These are phyloP conservation scores for Aspidiotus destructor DNA, from an alignment of 2,888 invertebrate species.

Conservation along the genomic window DNA sequence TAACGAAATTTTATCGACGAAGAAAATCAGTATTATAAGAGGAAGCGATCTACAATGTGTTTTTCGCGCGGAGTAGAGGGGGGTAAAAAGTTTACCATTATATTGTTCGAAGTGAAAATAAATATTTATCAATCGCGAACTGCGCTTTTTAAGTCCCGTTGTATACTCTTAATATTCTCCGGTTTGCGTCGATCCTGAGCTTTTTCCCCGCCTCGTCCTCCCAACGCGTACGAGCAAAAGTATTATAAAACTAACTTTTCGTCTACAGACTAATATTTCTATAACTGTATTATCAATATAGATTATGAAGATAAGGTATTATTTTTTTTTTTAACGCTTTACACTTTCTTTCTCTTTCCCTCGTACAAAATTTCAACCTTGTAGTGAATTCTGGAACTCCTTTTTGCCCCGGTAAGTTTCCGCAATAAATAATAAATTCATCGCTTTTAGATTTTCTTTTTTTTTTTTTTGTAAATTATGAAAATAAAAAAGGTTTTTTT, in stretches of 20 bases:
- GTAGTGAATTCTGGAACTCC: conserved; percentile 98
- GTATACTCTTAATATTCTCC: too few relatives aligned
- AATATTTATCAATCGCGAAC: too few relatives aligned
- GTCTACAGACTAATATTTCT: conserved; percentile 3
- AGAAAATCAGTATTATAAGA: too few relatives aligned
- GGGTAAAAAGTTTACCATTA: too few relatives aligned
- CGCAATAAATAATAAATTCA: conserved; percentile 35
- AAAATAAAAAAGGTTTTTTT: conserved; percentile 10
- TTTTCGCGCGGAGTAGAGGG: too few relatives aligned
- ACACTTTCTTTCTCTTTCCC: conserved; percentile 35
- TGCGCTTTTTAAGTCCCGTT: too few relatives aligned
- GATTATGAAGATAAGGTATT: conserved; percentile 38
- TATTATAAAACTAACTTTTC: conserved; percentile 17
- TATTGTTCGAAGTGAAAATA: too few relatives aligned
- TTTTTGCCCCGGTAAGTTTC: conserved; percentile 94
- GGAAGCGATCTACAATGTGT: too few relatives aligned
- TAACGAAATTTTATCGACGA: too few relatives aligned
- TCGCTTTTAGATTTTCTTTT: conserved; percentile 34
- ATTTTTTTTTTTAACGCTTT: conserved; percentile 38
- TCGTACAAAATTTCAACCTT: conserved; percentile 37
- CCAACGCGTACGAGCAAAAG: too few relatives aligned
- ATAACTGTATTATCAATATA: conserved; percentile 34
- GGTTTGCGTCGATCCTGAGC: too few relatives aligned
- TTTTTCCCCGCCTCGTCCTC: too few relatives aligned
- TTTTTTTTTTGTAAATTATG: conserved; percentile 17